Percentiles rank a stretch among this genome's conserved stretches.
Evolutionary conservation across 2,797 vertebrate species (phyloP).

Genomic region (Rhynchonycteris naso): DNA sequence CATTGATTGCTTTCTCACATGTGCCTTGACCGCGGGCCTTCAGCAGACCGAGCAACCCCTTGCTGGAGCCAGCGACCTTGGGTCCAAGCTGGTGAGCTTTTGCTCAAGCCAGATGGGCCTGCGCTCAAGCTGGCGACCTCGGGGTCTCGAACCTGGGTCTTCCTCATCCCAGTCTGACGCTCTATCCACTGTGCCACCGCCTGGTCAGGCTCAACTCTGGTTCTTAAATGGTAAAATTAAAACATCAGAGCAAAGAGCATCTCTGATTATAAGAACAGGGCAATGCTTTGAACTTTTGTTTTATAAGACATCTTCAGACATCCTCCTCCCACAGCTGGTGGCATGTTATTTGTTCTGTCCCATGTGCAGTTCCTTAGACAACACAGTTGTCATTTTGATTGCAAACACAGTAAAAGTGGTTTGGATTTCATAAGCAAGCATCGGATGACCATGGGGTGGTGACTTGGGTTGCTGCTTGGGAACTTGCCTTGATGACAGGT

Average conservation of each 20-base stretch:
- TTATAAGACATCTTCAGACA: fast-evolving
- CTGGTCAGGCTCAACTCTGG: background rate
- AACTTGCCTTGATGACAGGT: background rate
- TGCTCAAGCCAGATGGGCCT: no score
- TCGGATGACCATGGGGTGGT: background rate
- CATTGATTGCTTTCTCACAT: no score
- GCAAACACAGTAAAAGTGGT: background rate
- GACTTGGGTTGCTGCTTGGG: background rate
- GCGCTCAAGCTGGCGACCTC: no score
- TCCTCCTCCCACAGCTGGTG: background rate
- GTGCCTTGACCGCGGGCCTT: no score
- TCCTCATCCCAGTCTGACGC: no score
- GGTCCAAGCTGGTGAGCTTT: no score
- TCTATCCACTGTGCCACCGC: no score
- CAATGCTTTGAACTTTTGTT: no score
- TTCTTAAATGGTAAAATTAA: background rate
- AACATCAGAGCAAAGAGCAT: background rate
- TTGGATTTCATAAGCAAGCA: background rate
- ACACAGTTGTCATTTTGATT: background rate
- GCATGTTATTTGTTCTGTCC: background rate
- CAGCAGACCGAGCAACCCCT: no score
- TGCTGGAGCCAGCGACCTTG: no score
- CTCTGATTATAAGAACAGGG: background rate
- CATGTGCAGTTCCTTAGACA: background rate
- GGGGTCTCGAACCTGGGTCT: no score